Evolutionary conservation across 2,888 invertebrate species (phyloP).

Genomic region (Megalurothrips usitatus): DNA sequence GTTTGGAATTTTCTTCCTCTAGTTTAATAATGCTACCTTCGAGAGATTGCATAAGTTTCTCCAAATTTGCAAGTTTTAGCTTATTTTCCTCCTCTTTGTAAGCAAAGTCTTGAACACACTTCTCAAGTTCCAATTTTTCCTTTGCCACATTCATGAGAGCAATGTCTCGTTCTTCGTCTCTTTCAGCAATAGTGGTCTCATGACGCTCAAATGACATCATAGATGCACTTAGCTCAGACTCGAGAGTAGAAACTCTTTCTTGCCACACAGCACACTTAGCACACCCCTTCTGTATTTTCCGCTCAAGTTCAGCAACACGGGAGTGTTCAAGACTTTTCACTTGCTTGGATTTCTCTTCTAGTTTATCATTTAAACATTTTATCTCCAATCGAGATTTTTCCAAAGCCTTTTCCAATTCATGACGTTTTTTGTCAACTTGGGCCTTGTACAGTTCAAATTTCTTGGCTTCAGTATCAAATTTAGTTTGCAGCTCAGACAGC

Average conservation of each 20-base stretch:
- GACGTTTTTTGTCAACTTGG: conserved; percentile 27
- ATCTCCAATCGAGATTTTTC: conserved; percentile 2
- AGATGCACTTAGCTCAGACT: not conserved
- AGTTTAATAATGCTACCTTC: conserved; percentile 48
- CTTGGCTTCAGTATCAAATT: not conserved
- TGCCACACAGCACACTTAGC: not conserved
- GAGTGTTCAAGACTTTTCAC: not conserved
- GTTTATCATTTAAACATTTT: not conserved
- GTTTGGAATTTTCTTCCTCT: conserved; percentile 47
- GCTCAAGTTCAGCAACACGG: not conserved
- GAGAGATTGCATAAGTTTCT: conserved; percentile 47
- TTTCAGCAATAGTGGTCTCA: conserved; percentile 12
- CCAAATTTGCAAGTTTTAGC: conserved; percentile 47
- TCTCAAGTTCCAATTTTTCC: not conserved
- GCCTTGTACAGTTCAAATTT: conserved; percentile 27
- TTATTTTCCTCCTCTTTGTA: conserved; percentile 49
- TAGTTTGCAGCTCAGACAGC: not conserved
- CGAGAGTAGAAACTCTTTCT: not conserved
- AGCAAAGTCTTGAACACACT: not conserved
- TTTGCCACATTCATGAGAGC: not conserved
- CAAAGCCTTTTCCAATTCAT: not conserved
- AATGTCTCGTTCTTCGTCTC: not conserved
- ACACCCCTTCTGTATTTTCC: not conserved
- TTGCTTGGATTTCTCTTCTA: not conserved
- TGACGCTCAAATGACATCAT: conserved; percentile 4